A percentile compares a stretch with the other conserved stretches of the same genome.
Conservation (phyloP, 2,888 invertebrate species). For the Hemicrepidius hirtus region DNA sequence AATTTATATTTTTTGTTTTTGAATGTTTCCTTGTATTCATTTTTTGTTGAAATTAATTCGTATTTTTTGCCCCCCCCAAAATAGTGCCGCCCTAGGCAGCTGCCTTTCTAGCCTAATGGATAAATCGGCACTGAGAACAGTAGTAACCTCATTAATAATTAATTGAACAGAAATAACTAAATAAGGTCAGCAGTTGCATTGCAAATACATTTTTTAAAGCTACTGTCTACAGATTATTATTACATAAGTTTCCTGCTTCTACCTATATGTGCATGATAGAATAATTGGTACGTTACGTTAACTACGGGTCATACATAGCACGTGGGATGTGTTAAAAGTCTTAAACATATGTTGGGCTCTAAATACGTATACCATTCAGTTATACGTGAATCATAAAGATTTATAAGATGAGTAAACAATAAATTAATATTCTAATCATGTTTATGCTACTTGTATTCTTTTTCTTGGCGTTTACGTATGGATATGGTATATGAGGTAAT, state of each 20-base stretch:
- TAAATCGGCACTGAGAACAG: too few relatives aligned
- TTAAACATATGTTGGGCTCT: background rate
- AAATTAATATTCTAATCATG: background rate
- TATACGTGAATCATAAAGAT: slow-evolving; percentile 1
- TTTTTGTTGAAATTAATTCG: too few relatives aligned
- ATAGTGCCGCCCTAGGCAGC: too few relatives aligned
- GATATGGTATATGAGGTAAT: too few relatives aligned
- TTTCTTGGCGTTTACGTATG: background rate
- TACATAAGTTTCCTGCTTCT: slow-evolving; percentile 22
- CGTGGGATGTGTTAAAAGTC: background rate
- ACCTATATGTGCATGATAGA: background rate
- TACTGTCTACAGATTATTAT: background rate
- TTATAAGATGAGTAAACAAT: background rate
- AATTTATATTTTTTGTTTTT: too few relatives aligned
- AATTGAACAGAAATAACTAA: slow-evolving; percentile 16
- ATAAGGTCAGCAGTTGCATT: slow-evolving; percentile 12
- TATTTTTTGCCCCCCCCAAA: too few relatives aligned
- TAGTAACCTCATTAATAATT: slow-evolving; percentile 7
- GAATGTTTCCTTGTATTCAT: too few relatives aligned
- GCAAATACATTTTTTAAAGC: background rate
- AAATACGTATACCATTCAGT: background rate
- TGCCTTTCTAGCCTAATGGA: too few relatives aligned
- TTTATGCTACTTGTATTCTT: background rate
- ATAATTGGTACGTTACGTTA: slow-evolving; percentile 5
- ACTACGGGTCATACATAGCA: background rate